A percentile compares a stretch with the other conserved stretches of the same genome.
phyloP scores from a whole-genome alignment of 2,888 invertebrate genomes.

The Perizoma flavofasciatum region DNA sequence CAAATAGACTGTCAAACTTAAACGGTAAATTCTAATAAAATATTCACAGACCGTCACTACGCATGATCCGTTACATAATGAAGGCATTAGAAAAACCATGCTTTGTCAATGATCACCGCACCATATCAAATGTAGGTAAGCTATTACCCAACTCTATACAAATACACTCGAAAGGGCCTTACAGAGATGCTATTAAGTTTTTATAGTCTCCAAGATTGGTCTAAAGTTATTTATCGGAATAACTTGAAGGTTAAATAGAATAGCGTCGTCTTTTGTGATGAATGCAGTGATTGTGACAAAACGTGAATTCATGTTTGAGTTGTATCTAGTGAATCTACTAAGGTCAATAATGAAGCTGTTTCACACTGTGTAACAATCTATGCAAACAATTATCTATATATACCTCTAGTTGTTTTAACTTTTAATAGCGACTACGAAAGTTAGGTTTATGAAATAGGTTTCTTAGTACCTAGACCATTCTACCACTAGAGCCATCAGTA shows the following conservation, averaged over 20 bases:
- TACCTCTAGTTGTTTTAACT: no score
- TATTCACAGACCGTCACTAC: no score
- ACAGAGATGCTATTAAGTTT: slow-evolving; percentile 23
- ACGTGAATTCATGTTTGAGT: slow-evolving; percentile 20
- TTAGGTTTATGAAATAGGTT: no score
- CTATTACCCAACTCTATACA: slow-evolving; percentile 10
- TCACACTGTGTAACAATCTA: no score
- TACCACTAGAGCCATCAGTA: no score
- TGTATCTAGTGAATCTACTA: slow-evolving; percentile 3
- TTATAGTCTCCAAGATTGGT: slow-evolving; percentile 18
- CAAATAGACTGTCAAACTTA: no score
- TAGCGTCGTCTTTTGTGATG: slow-evolving; percentile 29
- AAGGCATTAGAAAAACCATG: slow-evolving; percentile 26
- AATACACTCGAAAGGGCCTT: slow-evolving; percentile 21
- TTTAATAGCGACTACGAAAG: no score
- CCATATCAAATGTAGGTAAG: slow-evolving; percentile 15
- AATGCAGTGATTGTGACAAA: slow-evolving; percentile 34
- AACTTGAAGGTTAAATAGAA: slow-evolving; percentile 19
- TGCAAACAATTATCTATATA: no score
- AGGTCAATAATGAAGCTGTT: slow-evolving; percentile 3
- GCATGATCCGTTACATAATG: slow-evolving; percentile 25
- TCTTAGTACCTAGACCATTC: no score
- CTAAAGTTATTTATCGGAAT: slow-evolving; percentile 19
- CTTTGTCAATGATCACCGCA: slow-evolving; percentile 33
- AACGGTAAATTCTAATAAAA: slow-evolving; percentile 5